Conservation (phyloP, 2,888 invertebrate species). For the Embidobia sp. region DNA sequence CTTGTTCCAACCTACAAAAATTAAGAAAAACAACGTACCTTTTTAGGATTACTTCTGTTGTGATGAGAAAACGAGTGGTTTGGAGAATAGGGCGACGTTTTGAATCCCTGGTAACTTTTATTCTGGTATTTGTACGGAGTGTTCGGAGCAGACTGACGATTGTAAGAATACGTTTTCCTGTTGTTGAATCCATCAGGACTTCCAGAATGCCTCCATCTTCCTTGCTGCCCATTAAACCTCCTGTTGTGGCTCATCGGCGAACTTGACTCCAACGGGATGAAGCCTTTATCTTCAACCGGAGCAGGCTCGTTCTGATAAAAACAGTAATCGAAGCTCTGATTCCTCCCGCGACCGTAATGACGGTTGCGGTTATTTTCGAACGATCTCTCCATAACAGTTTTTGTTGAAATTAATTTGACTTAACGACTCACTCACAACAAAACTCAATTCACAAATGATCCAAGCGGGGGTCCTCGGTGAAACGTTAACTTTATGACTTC, state of each 20-base stretch:
- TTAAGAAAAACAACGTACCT: too few species aligned
- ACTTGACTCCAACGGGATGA: slow-evolving; percentile 71
- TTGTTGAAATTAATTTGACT: too few species aligned
- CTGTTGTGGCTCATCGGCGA: slow-evolving; percentile 63
- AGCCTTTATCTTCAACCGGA: slow-evolving; percentile 51
- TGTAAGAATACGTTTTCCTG: not conserved
- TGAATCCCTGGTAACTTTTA: too few species aligned
- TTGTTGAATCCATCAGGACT: not conserved
- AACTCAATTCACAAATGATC: too few species aligned
- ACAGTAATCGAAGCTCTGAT: not conserved
- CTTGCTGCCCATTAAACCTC: slow-evolving; percentile 63
- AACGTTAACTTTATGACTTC: too few species aligned
- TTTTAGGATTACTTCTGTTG: too few species aligned
- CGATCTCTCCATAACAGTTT: not conserved
- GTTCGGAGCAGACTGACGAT: not conserved
- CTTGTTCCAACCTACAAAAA: too few species aligned
- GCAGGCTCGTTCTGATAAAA: not conserved
- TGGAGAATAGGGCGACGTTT: too few species aligned
- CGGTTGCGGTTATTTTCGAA: not conserved
- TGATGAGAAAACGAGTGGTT: too few species aligned
- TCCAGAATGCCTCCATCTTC: slow-evolving; percentile 25
- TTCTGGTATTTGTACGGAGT: slow-evolving; percentile 10
- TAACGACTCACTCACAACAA: too few species aligned
- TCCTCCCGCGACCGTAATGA: not conserved
- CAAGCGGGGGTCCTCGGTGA: too few species aligned